phyloP scores from a whole-genome alignment of 2,113 vertebrate species.

The Triplophysa rosa region DNA sequence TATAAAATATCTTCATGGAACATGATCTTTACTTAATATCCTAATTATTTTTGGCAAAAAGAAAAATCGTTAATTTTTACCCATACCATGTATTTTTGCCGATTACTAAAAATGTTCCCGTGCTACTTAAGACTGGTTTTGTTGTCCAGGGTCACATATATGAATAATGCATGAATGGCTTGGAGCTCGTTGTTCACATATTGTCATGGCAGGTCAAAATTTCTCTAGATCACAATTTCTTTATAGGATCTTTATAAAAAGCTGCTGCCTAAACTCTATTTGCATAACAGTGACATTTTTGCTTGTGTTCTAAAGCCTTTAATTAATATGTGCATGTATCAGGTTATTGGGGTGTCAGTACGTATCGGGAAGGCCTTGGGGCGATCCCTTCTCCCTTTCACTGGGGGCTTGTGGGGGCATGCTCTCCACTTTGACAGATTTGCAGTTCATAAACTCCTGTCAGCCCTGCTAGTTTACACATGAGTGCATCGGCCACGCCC shows the following conservation, averaged over 20 bases:
- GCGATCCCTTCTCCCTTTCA: slow-evolving; percentile 47
- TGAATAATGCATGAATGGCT: not conserved
- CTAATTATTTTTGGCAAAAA: no score
- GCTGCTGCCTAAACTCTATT: slow-evolving; percentile 44
- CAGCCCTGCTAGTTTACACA: slow-evolving; percentile 46
- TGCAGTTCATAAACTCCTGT: slow-evolving; percentile 57
- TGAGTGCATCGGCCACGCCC: slow-evolving; percentile 47
- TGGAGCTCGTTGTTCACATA: not conserved
- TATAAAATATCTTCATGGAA: no score
- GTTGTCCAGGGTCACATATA: no score
- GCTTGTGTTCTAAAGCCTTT: not conserved
- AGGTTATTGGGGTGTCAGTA: slow-evolving; percentile 45
- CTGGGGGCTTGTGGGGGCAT: slow-evolving; percentile 51
- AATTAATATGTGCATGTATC: slow-evolving; percentile 1
- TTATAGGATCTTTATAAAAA: not conserved
- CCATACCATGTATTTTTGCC: no score
- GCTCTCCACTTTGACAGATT: slow-evolving; percentile 45
- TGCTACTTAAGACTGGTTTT: no score
- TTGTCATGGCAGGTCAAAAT: no score
- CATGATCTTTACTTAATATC: no score
- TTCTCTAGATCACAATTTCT: not conserved
- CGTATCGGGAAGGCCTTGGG: slow-evolving; percentile 47
- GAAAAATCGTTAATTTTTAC: no score
- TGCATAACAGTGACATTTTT: slow-evolving; percentile 45
- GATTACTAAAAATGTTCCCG: no score